Base-by-base conservation (phyloP, 2,797 vertebrate genomes). In the Xenopus petersii region DNA sequence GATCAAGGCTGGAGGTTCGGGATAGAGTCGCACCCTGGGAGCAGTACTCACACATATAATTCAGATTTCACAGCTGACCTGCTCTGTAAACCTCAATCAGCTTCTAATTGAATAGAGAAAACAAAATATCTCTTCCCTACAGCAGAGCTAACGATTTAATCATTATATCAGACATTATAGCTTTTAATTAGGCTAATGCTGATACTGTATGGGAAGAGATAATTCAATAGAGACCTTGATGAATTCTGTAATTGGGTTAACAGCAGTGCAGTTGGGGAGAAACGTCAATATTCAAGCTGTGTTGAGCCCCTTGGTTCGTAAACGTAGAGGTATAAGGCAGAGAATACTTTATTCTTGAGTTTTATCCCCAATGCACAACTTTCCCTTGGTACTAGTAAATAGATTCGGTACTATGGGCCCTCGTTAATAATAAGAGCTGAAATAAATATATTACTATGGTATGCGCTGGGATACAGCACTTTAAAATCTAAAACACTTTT, bases 1-100 rank as follows among this genome's bases (percentile, higher is more conserved):
- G 89, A 89, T 87, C 83, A 83, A 87, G 84, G 88, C 87, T 88
- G 89, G 85, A 87, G 89, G 86, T 85, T 87, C 87, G 89, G 91
- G 87, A 84, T 42, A 42, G 36, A 88, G 88, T 87, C 87, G 91
- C 91, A 91, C 91, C 92, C 92, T 91, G 91, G 89, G 91, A 91
- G 89, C 90, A 86, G 90, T 87, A 84, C 89, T 91, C 91, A 92
- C 93, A 94, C 92, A 92, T 95, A 93, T 97, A 94, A 97, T 98
- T 96, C 95, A 94, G 89, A 97, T 97, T 97, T 96, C 94, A 97
- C 96, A 97, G 95, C 91, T 98, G 96, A 98, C 95, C 96, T 95
- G 93, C 93, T 91, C 90, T 95, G 94, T 96, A 98, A 98, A 95
- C 95, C 94, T 92, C 94, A 96, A 96, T 97, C 95, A 96, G 93